Percentiles rank a stretch among this genome's conserved stretches.
These are phyloP conservation scores for Drosophila nigricruria DNA, from an alignment of 2,888 invertebrate species.

Conservation along the genomic window DNA sequence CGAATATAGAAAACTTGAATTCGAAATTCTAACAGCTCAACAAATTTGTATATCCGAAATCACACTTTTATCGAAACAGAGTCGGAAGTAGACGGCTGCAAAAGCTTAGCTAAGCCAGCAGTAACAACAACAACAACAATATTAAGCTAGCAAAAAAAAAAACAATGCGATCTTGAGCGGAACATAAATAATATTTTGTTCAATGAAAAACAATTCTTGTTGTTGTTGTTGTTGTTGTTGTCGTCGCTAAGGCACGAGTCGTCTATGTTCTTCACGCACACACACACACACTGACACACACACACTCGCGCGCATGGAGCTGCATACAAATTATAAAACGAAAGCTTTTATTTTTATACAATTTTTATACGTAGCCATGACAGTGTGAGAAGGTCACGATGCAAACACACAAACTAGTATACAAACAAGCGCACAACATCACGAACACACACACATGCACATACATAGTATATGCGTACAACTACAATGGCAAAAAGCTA, in stretches of 20 bases:
- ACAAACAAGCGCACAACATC: constrained; percentile 25
- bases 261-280: constrained; percentile 73
- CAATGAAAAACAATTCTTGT: constrained; percentile 72
- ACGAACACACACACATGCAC: constrained; percentile 29
- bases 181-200: constrained; percentile 82
- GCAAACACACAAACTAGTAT: constrained; percentile 53
- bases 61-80: constrained; percentile 20
- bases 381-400: constrained; percentile 85
- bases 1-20: background rate
- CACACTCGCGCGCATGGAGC: constrained; percentile 60
- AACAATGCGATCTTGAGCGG: constrained; percentile 75
- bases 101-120: constrained; percentile 35
- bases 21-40: constrained; percentile 8
- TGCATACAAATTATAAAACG: constrained; percentile 78
- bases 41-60: constrained; percentile 27
- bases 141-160: constrained; percentile 40
- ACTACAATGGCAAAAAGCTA: constrained; percentile 41
- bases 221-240: constrained; percentile 27
- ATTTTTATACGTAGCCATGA: constrained; percentile 83
- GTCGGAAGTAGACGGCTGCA: constrained; percentile 51
- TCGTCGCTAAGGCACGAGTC: constrained; percentile 62
- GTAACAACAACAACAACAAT: background rate
- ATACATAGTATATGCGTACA: constrained; percentile 20
- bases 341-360: constrained; percentile 79
- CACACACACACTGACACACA: constrained; percentile 32